Evolutionary conservation across 1,140 invertebrate genomes (phyloP).

Genomic region (Plutomurus gul): DNA sequence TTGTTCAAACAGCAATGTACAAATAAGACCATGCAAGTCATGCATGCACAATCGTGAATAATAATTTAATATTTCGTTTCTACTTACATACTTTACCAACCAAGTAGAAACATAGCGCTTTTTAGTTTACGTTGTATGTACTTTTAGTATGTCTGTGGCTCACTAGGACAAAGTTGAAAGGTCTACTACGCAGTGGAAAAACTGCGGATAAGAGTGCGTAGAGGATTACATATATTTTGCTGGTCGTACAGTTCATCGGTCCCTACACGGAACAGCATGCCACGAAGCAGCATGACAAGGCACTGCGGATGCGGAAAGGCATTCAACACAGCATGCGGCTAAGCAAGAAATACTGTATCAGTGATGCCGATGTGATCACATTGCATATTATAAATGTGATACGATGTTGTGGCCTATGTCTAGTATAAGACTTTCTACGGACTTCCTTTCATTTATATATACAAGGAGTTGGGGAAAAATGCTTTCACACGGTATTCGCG

Average conservation of each 20-base stretch:
- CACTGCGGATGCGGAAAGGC: background rate
- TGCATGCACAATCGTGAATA: too few species aligned
- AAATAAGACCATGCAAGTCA: too few species aligned
- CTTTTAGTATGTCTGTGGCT: too few species aligned
- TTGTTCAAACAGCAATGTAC: too few species aligned
- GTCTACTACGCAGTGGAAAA: background rate
- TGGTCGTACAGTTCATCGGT: background rate
- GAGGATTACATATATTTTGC: background rate
- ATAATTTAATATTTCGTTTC: too few species aligned
- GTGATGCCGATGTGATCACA: slow-evolving; percentile 19
- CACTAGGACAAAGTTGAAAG: background rate
- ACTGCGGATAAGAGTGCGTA: slow-evolving; percentile 28
- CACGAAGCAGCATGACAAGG: background rate
- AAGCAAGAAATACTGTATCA: background rate
- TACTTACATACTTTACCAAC: too few species aligned
- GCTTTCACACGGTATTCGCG: too few species aligned
- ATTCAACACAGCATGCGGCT: background rate
- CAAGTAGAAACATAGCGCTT: too few species aligned
- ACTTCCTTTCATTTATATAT: background rate
- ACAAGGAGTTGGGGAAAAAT: background rate
- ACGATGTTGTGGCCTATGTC: background rate
- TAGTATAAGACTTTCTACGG: background rate
- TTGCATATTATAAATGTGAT: slow-evolving; percentile 2
- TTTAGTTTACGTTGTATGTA: too few species aligned
- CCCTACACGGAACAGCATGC: background rate